A percentile compares a stretch with the other conserved stretches of the same genome.
phyloP scores from a whole-genome alignment of 2,888 invertebrate species.

The Ormyrus nitidulus region DNA sequence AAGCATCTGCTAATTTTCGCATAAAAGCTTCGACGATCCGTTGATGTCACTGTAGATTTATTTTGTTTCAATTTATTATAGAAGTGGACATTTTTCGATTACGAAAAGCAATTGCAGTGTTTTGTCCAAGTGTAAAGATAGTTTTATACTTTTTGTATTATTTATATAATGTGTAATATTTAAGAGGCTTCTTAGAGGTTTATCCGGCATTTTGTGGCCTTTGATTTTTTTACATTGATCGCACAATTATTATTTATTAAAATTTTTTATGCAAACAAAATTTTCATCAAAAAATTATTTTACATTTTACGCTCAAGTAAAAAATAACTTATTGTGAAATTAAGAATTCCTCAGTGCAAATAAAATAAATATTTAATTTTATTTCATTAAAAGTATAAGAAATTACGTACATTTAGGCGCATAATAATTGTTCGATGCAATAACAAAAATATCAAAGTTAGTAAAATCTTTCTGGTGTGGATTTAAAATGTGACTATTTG shows the following conservation, averaged over 20 bases:
- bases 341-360: neutral
- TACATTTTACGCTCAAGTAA: neutral
- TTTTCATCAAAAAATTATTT: neutral
- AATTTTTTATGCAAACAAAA: neutral
- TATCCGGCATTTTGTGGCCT: conserved; percentile 15
- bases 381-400: conserved; percentile 4
- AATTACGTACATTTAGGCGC: neutral
- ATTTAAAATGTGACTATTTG: too few relatives aligned
- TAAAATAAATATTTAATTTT: conserved; percentile 8
- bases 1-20: too few relatives aligned
- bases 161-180: conserved; percentile 37
- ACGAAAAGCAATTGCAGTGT: conserved; percentile 18
- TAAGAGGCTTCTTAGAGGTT: conserved; percentile 14
- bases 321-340: neutral
- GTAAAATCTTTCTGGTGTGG: neutral
- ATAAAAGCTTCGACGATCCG: too few relatives aligned
- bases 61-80: neutral
- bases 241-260: conserved; percentile 8
- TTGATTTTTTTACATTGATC: conserved; percentile 5
- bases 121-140: conserved; percentile 12
- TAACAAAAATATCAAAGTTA: conserved; percentile 8
- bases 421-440: neutral
- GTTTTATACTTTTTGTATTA: conserved; percentile 8
- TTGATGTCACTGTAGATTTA: too few relatives aligned
- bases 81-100: conserved; percentile 16